phyloP scores from a whole-genome alignment of 2,888 invertebrate genomes.

The Thalpophila matura region DNA sequence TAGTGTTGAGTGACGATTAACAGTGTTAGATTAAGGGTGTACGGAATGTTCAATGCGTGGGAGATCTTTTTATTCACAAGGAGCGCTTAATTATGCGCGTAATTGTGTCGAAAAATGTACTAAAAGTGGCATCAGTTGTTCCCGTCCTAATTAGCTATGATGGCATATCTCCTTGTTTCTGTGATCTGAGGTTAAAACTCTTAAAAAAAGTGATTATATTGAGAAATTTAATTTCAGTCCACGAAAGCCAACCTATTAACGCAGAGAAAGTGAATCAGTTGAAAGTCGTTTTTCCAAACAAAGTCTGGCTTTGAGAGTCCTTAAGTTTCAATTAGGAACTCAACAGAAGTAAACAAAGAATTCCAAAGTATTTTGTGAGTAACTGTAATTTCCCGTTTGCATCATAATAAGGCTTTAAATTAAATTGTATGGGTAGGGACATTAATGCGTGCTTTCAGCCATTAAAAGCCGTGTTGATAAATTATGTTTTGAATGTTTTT shows the following conservation, averaged over 20 bases:
- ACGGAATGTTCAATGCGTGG: no score
- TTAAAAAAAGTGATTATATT: conserved; percentile 4
- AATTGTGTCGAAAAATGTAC: no score
- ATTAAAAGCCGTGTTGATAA: conserved; percentile 42
- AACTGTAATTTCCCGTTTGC: conserved; percentile 4
- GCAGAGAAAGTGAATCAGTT: conserved; percentile 25
- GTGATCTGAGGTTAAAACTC: no score
- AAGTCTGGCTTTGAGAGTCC: background rate
- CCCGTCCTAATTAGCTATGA: no score
- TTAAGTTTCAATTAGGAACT: conserved; percentile 3
- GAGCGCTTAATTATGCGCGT: no score
- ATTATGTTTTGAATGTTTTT: conserved; percentile 40
- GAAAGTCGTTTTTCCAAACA: conserved; percentile 22
- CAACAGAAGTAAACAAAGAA: conserved; percentile 9
- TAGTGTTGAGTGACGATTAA: no score
- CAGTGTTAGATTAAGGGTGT: no score
- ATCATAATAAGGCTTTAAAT: conserved; percentile 1
- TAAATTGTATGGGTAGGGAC: conserved; percentile 4
- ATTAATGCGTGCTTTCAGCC: conserved; percentile 41
- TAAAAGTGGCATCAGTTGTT: no score
- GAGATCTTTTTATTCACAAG: no score
- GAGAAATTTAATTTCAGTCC: conserved; percentile 31
- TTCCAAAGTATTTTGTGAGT: conserved; percentile 14
- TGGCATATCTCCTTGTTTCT: no score
- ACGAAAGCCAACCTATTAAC: conserved; percentile 20